Conservation (phyloP, 2,888 invertebrate genomes). For the Mycogona germanica region DNA sequence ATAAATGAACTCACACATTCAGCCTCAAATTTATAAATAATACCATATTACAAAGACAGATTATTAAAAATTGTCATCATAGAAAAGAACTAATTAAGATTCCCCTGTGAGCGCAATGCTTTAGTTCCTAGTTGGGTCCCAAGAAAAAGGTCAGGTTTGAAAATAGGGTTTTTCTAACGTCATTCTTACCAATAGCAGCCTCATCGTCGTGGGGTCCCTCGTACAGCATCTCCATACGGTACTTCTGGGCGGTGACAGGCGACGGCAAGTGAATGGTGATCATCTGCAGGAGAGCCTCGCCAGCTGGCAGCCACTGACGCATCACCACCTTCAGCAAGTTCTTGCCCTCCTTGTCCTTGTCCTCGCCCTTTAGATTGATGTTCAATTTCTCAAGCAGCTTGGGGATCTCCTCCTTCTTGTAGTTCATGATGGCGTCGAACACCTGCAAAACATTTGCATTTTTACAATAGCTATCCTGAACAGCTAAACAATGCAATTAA, state of each 20-base stretch:
- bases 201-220: constrained; percentile 97
- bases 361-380: constrained; percentile 84
- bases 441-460: constrained; percentile 39
- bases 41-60: too few species aligned
- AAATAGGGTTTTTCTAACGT: background rate
- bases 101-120: too few species aligned
- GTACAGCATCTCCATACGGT: constrained; percentile 99
- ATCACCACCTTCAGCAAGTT: constrained; percentile 92
- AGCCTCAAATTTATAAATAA: too few species aligned
- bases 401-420: constrained; percentile 87
- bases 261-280: constrained; percentile 99
- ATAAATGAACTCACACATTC: too few species aligned
- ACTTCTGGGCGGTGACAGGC: constrained; percentile 96
- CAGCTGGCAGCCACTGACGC: constrained; percentile 99
- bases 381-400: constrained; percentile 78
- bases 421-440: constrained; percentile 77
- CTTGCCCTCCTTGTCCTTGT: constrained; percentile 94
- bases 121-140: too few species aligned
- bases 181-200: constrained; percentile 67
- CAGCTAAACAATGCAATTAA: background rate
- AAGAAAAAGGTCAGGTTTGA: background rate
- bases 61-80: too few species aligned
- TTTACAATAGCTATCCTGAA: background rate
- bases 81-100: constrained; percentile 17
- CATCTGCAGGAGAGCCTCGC: constrained; percentile 99